Base-by-base conservation (phyloP, 2,113 vertebrate species). In the Grus americana region DNA sequence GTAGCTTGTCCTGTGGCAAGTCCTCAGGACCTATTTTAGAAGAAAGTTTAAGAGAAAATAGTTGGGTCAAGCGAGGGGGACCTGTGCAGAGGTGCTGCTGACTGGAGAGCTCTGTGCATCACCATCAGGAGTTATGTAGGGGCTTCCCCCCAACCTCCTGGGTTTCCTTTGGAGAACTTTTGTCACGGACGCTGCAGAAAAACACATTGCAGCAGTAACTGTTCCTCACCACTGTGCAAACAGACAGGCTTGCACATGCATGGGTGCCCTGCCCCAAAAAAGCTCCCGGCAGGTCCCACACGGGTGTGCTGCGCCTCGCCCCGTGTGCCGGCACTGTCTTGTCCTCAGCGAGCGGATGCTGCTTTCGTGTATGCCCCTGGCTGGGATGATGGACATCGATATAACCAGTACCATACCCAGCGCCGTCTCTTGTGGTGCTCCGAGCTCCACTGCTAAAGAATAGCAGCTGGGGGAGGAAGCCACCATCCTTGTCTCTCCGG, bases 251-350 rank as follows among this genome's bases (percentile, higher is more conserved):
- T 67, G 58, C 23, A 23, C 32, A 9, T 8, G 17, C 42, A 24
- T 0, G 1, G 10, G 19, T 1, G 4, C 36, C 18, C 24, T 82
- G 52, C 65, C 50, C 32, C 52, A 4, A 1, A 44, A 67, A 42
- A 13, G 10, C 59, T 62, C 49, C 42, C 0, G 1, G 27, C 22
- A 18, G 59, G 36, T 89, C 81, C 80, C 47, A 46, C 17, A 6
- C 0, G 1, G 26, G 8, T 42, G 32, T 42, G 36, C 52, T 15
- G 44, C 36, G 81, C 15, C 81, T 65, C 11, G 2, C 44, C 13
- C 32, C 9, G 1, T 0, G 2, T 34, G 30, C 62, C 0, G 0
- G 38, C 1, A 1, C 44, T 36, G 61, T 21, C 84, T 57, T 6
- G 1, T 75, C 50, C 50, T 68, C 4, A 1, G 24, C 8, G 0